Base-by-base conservation (phyloP, 2,888 invertebrate species). In the Pasiphila rectangulata region DNA sequence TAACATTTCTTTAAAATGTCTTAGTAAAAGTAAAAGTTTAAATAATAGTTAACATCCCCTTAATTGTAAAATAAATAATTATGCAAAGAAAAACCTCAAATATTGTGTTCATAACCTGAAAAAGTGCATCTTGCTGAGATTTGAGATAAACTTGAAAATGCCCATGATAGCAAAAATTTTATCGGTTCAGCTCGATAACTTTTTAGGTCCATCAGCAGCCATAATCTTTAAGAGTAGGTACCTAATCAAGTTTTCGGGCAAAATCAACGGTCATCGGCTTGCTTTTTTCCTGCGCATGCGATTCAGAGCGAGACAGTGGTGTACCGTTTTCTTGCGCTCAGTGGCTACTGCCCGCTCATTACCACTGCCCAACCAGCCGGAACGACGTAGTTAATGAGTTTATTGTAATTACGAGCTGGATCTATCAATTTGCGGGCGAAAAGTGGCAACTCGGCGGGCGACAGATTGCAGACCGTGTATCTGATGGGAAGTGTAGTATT, bases 221-320 rank as follows among this genome's bases (percentile, higher is more conserved):
- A n/a, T n/a, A n/a, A n/a, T n/a, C n/a, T n/a, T n/a, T n/a, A n/a
- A n/a, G n/a, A n/a, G n/a, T n/a, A n/a, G n/a, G n/a, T n/a, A n/a
- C n/a, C n/a, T n/a, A 32, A 40, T 32, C 36, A 36, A 44, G 10
- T 44, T 56, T 50, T 53, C 42, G 51, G 47, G 51, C 43, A 51
- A 54, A 50, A 48, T 39, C 32, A 54, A 49, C 65, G 72, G 70
- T 73, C 71, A 71, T 67, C 67, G 68, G 64, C 69, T 67, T 50
- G 21, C 34, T 59, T 60, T 57, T 56, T 75, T 73, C 76, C 73
- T 72, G 66, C 63, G 64, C 63, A 53, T 57, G 54, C 54, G 51
- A 77, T 78, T 79, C 72, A 83, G 86, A 85, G 78, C 86, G 75
- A 59, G 67, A 73, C 81, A 63, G 78, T 75, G 67, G 72, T 63